phyloP scores from a whole-genome alignment of 2,113 vertebrate genomes.

The Emberiza fucata region DNA sequence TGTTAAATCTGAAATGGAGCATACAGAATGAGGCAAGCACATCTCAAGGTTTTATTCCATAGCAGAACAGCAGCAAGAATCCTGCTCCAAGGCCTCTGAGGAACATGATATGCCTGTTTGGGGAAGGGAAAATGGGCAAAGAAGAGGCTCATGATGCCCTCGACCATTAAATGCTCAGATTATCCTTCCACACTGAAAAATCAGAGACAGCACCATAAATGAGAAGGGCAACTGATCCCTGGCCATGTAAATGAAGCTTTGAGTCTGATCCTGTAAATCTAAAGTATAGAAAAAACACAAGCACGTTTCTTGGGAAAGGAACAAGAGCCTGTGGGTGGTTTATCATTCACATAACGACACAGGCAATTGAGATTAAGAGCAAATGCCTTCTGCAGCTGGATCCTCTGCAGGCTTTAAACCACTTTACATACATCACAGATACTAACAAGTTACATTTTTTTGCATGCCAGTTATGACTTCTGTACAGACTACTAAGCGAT shows the following conservation, averaged over 20 bases:
- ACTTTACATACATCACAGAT: not conserved
- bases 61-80: not conserved
- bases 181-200: not conserved
- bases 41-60: not conserved
- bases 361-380: not conserved
- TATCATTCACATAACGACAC: not conserved
- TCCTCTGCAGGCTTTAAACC: not conserved
- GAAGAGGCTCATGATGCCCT: not conserved
- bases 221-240: not conserved
- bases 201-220: not conserved
- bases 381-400: not conserved
- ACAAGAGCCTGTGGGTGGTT: not conserved
- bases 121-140: not conserved
- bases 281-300: not conserved
- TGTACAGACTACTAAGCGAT: not conserved
- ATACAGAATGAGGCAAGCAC: not conserved
- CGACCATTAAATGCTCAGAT: not conserved
- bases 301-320: not conserved
- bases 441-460: not conserved
- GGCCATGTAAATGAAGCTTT: not conserved
- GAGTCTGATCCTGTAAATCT: not conserved
- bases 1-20: constrained; percentile 40
- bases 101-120: not conserved
- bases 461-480: not conserved
- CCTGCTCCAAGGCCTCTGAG: not conserved